These are phyloP conservation scores for Polypedilum vanderplanki DNA, from an alignment of 1,140 invertebrate genomes.

Conservation along the genomic window DNA sequence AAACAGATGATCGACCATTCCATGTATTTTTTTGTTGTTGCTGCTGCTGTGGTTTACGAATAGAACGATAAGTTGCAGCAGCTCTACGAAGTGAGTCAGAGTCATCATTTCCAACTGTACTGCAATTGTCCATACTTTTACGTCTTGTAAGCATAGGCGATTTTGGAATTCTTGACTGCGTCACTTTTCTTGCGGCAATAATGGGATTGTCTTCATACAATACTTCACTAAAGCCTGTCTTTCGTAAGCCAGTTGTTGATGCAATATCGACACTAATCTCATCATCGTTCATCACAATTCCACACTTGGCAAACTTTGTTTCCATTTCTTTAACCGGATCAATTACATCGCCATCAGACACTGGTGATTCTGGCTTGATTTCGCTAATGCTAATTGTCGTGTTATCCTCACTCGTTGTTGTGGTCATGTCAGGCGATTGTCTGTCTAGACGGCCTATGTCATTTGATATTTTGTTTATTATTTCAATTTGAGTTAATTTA, in stretches of 20 bases:
- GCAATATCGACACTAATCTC: slow-evolving; percentile 57
- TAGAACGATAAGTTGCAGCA: slow-evolving; percentile 38
- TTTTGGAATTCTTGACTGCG: slow-evolving; percentile 40
- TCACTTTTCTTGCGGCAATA: slow-evolving; percentile 41
- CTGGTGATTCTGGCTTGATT: neutral
- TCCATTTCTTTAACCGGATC: slow-evolving; percentile 1
- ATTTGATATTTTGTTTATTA: neutral
- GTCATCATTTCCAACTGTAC: neutral
- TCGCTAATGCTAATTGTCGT: neutral
- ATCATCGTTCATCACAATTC: slow-evolving; percentile 46
- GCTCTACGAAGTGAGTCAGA: slow-evolving; percentile 34
- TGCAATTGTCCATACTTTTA: slow-evolving; percentile 30
- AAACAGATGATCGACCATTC: slow-evolving; percentile 51
- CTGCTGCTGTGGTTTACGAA: slow-evolving; percentile 40
- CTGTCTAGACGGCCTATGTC: slow-evolving; percentile 22
- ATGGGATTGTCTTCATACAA: slow-evolving; percentile 49
- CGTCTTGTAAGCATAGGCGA: slow-evolving; percentile 41
- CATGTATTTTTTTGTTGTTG: slow-evolving; percentile 53
- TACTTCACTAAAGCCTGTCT: slow-evolving; percentile 53
- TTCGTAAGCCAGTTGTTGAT: slow-evolving; percentile 58
- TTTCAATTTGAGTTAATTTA: neutral
- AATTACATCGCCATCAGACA: neutral
- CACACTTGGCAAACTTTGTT: slow-evolving; percentile 36
- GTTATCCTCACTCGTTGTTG: neutral
- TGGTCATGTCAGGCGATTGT: slow-evolving; percentile 10